Conservation (phyloP, 92 coral and sea anemone genomes). For the Epizoanthus rinbou region DNA sequence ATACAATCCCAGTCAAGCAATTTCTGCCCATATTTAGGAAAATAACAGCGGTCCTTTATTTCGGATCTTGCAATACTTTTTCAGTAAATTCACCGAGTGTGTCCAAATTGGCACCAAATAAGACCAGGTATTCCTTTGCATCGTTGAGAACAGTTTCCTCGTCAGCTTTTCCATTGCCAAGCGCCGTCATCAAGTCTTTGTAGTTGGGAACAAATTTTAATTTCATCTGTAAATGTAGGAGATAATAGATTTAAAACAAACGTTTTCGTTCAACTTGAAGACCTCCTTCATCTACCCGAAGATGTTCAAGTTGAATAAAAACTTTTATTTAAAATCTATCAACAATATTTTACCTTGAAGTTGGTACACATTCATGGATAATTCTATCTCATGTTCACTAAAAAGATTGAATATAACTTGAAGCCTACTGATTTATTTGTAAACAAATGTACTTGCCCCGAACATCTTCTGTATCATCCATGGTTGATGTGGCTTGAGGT, state of each 20-base stretch:
- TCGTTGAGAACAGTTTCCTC: background rate
- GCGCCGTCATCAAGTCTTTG: constrained; percentile 9
- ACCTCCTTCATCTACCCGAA: too few species aligned
- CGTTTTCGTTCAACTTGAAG: too few species aligned
- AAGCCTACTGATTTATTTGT: too few species aligned
- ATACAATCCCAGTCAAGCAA: too few species aligned
- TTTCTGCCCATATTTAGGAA: too few species aligned
- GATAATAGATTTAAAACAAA: background rate
- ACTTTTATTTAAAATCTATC: too few species aligned
- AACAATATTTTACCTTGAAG: too few species aligned
- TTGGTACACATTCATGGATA: too few species aligned
- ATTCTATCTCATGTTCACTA: too few species aligned
- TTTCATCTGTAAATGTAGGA: background rate
- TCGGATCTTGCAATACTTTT: background rate
- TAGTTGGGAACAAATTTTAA: background rate
- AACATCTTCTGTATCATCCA: constrained; percentile 27
- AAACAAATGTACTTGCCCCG: background rate
- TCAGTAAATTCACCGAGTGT: background rate
- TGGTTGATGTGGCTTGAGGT: constrained; percentile 9
- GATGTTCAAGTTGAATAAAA: too few species aligned
- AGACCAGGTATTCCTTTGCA: background rate
- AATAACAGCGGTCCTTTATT: background rate
- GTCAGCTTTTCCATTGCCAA: background rate
- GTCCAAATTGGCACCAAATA: background rate
- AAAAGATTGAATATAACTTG: too few species aligned